Evolutionary conservation across 2,888 invertebrate genomes (phyloP).

Genomic region (Arge pagana): DNA sequence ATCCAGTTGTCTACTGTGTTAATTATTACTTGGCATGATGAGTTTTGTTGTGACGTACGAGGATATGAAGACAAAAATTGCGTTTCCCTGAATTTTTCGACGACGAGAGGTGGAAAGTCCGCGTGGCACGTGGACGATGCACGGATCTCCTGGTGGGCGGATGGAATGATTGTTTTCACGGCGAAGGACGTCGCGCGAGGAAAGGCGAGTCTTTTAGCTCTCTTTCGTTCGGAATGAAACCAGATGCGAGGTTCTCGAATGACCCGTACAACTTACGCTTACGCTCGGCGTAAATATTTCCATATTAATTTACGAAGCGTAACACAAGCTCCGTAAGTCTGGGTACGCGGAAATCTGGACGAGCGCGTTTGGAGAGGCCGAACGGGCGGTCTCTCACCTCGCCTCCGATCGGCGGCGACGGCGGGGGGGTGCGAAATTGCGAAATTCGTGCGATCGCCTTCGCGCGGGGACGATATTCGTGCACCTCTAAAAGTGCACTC

Average conservation of each 20-base stretch:
- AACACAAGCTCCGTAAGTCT: constrained; percentile 52
- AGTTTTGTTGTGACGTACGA: too few relatives aligned
- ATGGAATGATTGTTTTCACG: too few relatives aligned
- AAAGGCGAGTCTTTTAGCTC: too few relatives aligned
- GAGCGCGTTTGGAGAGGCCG: background rate
- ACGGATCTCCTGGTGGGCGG: too few relatives aligned
- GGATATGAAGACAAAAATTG: too few relatives aligned
- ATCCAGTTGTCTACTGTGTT: too few relatives aligned
- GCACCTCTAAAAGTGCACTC: constrained; percentile 8
- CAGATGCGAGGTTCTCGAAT: constrained; percentile 53
- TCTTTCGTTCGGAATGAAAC: constrained; percentile 42
- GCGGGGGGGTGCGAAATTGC: background rate
- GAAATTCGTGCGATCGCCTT: background rate
- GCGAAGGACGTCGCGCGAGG: too few relatives aligned
- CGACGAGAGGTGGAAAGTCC: too few relatives aligned
- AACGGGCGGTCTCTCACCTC: background rate
- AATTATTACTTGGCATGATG: too few relatives aligned
- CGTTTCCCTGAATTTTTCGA: too few relatives aligned
- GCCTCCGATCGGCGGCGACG: background rate
- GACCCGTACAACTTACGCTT: constrained; percentile 42
- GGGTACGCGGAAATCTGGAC: constrained; percentile 6
- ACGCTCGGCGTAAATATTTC: constrained; percentile 54
- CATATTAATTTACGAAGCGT: constrained; percentile 53
- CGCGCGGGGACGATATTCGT: background rate
- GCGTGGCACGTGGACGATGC: too few relatives aligned